phyloP scores from a whole-genome alignment of 2,797 vertebrate genomes.

The Varecia variegata region DNA sequence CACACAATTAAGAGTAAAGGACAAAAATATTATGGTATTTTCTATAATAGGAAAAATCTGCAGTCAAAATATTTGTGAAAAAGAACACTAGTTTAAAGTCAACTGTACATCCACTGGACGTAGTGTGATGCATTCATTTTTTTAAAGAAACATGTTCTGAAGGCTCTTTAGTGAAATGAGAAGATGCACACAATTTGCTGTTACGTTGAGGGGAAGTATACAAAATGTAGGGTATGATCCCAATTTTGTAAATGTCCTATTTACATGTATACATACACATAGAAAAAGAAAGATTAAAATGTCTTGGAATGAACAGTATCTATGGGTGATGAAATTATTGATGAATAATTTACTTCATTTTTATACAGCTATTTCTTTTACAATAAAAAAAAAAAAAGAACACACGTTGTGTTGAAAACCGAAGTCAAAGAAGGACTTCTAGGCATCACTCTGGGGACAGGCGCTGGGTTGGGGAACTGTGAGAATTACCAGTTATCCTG shows the following conservation, averaged over 20 bases:
- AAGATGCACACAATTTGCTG: neutral
- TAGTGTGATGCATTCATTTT: neutral
- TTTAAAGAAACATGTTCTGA: neutral
- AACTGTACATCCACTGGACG: neutral
- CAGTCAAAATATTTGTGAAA: slow-evolving; percentile 35
- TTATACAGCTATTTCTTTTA: neutral
- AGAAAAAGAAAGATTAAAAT: neutral
- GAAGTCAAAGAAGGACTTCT: neutral
- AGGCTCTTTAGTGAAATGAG: neutral
- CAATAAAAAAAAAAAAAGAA: neutral
- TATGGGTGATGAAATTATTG: slow-evolving; percentile 2
- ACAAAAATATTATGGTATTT: slow-evolving; percentile 29
- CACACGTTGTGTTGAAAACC: neutral
- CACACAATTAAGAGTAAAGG: slow-evolving; percentile 51
- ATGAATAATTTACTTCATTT: neutral
- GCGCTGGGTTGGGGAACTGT: rapidly evolving
- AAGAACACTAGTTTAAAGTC: neutral
- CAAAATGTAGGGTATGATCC: neutral
- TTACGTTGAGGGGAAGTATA: neutral
- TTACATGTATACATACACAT: neutral
- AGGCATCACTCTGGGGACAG: neutral
- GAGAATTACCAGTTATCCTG: neutral
- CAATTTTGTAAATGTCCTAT: neutral
- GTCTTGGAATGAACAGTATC: neutral
- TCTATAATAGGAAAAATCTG: slow-evolving; percentile 56